phyloP scores from a whole-genome alignment of 92 coral and sea anemone species.

The Paramuricea clavata region DNA sequence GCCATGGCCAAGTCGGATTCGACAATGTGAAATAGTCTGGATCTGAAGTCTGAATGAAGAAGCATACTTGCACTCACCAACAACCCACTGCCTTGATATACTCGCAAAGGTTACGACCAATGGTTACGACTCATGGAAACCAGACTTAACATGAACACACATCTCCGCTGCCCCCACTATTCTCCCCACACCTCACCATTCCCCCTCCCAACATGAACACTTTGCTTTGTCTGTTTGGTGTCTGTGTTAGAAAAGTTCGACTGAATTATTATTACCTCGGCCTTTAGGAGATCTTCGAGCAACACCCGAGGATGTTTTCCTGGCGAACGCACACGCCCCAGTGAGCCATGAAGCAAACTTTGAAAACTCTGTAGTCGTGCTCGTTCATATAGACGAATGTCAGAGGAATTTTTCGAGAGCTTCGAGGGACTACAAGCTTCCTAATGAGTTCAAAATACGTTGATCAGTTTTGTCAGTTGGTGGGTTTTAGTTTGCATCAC shows the following conservation, averaged over 20 bases:
- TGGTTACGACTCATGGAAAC: too few species aligned
- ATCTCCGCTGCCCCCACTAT: too few species aligned
- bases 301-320: slow-evolving; percentile 19
- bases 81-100: too few species aligned
- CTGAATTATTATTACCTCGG: slow-evolving; percentile 1
- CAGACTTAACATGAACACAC: too few species aligned
- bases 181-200: too few species aligned
- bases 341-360: slow-evolving; percentile 15
- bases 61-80: too few species aligned
- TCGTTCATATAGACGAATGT: slow-evolving; percentile 38
- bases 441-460: not conserved
- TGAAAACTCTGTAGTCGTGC: slow-evolving; percentile 40
- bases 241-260: not conserved
- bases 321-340: slow-evolving; percentile 25
- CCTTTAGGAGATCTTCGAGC: slow-evolving; percentile 40
- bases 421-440: not conserved
- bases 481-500: not conserved
- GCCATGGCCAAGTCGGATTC: too few species aligned
- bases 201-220: too few species aligned
- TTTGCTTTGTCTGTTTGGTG: too few species aligned
- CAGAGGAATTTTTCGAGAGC: not conserved
- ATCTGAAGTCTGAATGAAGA: too few species aligned
- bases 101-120: too few species aligned
- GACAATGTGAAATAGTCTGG: too few species aligned
- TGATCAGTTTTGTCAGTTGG: not conserved